phyloP scores from a whole-genome alignment of 2,888 invertebrate species.

The Teinopalpus imperialis region DNA sequence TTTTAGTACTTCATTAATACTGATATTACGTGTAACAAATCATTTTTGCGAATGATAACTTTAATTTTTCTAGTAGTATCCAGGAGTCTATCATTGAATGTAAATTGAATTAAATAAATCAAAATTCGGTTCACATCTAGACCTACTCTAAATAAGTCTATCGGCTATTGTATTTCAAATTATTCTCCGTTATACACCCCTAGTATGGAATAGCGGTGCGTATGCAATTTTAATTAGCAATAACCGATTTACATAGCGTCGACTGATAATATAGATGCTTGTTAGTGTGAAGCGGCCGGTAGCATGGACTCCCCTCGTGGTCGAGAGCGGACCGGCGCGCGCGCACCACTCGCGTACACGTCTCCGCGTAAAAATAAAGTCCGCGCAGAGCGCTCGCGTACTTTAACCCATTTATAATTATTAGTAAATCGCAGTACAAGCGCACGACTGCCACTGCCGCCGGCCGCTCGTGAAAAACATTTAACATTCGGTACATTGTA shows the following conservation, averaged over 20 bases:
- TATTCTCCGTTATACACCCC: conserved; percentile 68
- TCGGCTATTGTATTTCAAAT: conserved; percentile 60
- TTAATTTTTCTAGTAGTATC: too few relatives aligned
- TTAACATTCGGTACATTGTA: conserved; percentile 55
- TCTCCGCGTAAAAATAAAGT: conserved; percentile 81
- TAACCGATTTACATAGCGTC: conserved; percentile 61
- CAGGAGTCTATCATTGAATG: too few relatives aligned
- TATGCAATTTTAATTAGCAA: conserved; percentile 75
- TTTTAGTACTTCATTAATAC: too few relatives aligned
- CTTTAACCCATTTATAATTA: conserved; percentile 80
- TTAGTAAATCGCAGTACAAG: conserved; percentile 78
- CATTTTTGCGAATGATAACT: too few relatives aligned
- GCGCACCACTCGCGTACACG: conserved; percentile 72
- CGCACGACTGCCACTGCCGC: conserved; percentile 72
- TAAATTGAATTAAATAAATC: too few relatives aligned
- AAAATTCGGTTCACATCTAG: conserved; percentile 47
- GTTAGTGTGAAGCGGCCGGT: conserved; percentile 51
- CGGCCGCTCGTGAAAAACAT: conserved; percentile 68
- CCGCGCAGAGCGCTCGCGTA: conserved; percentile 73
- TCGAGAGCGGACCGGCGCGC: conserved; percentile 53
- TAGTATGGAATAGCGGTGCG: conserved; percentile 62
- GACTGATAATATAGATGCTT: conserved; percentile 63
- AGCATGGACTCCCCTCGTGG: conserved; percentile 62
- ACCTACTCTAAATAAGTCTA: conserved; percentile 49
- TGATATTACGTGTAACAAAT: too few relatives aligned